These are phyloP conservation scores for Caenorhabditis sulstoni DNA, from an alignment of 2,888 invertebrate genomes.

Conservation along the genomic window DNA sequence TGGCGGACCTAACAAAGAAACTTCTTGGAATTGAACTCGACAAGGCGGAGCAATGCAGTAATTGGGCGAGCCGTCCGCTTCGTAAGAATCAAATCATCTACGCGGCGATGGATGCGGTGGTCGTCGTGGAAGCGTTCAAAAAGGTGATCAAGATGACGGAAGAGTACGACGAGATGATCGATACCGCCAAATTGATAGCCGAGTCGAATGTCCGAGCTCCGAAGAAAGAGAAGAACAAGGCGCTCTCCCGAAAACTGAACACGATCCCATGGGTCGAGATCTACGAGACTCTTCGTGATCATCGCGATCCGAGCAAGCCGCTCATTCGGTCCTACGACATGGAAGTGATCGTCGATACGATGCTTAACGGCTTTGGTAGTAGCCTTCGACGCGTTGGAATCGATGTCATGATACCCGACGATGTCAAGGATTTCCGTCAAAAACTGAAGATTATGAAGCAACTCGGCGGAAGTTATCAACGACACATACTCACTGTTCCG, in stretches of 20 bases:
- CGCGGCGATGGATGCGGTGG: constrained; percentile 67
- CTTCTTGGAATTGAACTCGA: constrained; percentile 44
- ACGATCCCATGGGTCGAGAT: constrained; percentile 40
- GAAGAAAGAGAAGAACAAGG: constrained; percentile 39
- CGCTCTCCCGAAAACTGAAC: constrained; percentile 22
- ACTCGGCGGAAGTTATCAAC: constrained; percentile 11
- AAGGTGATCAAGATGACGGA: constrained; percentile 28
- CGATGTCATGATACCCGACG: constrained; percentile 36
- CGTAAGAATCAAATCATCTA: constrained; percentile 59
- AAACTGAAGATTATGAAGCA: constrained; percentile 30
- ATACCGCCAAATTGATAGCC: neutral
- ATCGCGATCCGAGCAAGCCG: constrained; percentile 14
- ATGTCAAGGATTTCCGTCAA: constrained; percentile 24
- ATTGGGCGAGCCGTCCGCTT: constrained; percentile 64
- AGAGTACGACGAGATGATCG: neutral
- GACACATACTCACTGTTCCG: constrained; percentile 49
- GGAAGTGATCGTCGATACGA: constrained; percentile 61
- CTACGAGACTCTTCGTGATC: constrained; percentile 28
- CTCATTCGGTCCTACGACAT: constrained; percentile 49
- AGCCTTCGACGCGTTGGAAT: constrained; percentile 56
- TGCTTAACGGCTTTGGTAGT: constrained; percentile 68
- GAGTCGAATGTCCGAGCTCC: constrained; percentile 51
- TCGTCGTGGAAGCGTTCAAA: constrained; percentile 57
- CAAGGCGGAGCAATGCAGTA: constrained; percentile 65
- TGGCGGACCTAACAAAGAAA: constrained; percentile 54